Evolutionary conservation across 2,113 vertebrate species (phyloP).

Genomic region (Chionis minor): DNA sequence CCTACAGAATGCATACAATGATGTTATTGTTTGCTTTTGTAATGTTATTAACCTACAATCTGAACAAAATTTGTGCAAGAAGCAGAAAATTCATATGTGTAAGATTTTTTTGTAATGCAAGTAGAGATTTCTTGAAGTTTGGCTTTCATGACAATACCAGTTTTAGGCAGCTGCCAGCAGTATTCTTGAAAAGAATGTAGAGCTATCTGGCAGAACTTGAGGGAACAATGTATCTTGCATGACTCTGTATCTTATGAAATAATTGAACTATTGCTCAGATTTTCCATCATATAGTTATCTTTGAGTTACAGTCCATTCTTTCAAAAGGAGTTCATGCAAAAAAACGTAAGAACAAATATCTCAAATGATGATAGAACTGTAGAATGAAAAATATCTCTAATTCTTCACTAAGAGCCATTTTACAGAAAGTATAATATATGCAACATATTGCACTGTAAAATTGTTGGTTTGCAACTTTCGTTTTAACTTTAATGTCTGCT

Average conservation of each 20-base stretch:
- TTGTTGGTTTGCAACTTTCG: neutral
- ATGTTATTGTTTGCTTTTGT: neutral
- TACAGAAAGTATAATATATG: neutral
- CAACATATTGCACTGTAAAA: neutral
- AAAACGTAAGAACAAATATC: neutral
- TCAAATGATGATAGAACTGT: neutral
- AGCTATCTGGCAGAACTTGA: neutral
- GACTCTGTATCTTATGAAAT: neutral
- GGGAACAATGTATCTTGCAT: neutral
- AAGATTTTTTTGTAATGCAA: neutral
- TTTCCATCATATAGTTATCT: neutral
- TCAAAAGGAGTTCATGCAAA: neutral
- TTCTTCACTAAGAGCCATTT: neutral
- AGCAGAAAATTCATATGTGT: neutral
- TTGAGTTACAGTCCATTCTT: neutral
- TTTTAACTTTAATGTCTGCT: neutral
- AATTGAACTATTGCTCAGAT: neutral
- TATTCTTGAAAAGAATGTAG: neutral
- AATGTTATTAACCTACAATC: neutral
- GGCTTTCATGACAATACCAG: neutral
- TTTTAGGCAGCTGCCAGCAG: neutral
- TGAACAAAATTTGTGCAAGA: neutral
- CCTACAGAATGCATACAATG: neutral
- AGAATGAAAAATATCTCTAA: neutral
- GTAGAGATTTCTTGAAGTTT: neutral